phyloP scores from a whole-genome alignment of 2,888 invertebrate species.

The Syrista parreyssii region DNA sequence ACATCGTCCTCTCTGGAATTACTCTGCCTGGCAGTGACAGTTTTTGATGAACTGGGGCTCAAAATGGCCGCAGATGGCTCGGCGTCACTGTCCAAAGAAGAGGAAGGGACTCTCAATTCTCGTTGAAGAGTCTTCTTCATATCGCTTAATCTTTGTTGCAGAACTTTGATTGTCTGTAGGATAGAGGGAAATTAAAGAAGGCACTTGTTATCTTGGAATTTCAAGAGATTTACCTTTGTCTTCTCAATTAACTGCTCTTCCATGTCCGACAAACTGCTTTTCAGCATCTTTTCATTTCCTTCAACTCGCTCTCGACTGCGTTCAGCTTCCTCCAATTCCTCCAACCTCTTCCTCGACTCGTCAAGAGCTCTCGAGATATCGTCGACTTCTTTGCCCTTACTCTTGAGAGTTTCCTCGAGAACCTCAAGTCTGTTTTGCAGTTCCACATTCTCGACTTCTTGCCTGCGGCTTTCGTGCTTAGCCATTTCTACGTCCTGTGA shows the following conservation, averaged over 20 bases:
- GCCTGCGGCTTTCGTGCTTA: slow-evolving; percentile 78
- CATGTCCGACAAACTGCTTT: slow-evolving; percentile 68
- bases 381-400: slow-evolving; percentile 68
- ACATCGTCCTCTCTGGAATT: slow-evolving; percentile 73
- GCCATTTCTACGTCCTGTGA: slow-evolving; percentile 84
- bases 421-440: slow-evolving; percentile 70
- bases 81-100: slow-evolving; percentile 70
- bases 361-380: slow-evolving; percentile 42
- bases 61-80: slow-evolving; percentile 74
- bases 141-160: slow-evolving; percentile 88
- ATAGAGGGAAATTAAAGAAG: not conserved
- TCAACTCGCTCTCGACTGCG: slow-evolving; percentile 56
- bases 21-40: slow-evolving; percentile 62
- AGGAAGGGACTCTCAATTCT: slow-evolving; percentile 74
- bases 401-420: slow-evolving; percentile 69
- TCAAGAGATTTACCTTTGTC: slow-evolving; percentile 68
- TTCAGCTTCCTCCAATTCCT: slow-evolving; percentile 68
- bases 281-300: slow-evolving; percentile 67
- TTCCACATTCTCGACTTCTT: slow-evolving; percentile 75
- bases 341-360: slow-evolving; percentile 64
- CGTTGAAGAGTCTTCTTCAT: slow-evolving; percentile 92
- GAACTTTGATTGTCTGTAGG: slow-evolving; percentile 83
- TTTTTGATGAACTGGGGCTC: slow-evolving; percentile 71
- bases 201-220: not conserved
- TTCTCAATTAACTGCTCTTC: slow-evolving; percentile 75